Percentiles rank a stretch among this genome's conserved stretches.
phyloP scores from a whole-genome alignment of 2,113 vertebrate genomes.

The Eulemur macaco region DNA sequence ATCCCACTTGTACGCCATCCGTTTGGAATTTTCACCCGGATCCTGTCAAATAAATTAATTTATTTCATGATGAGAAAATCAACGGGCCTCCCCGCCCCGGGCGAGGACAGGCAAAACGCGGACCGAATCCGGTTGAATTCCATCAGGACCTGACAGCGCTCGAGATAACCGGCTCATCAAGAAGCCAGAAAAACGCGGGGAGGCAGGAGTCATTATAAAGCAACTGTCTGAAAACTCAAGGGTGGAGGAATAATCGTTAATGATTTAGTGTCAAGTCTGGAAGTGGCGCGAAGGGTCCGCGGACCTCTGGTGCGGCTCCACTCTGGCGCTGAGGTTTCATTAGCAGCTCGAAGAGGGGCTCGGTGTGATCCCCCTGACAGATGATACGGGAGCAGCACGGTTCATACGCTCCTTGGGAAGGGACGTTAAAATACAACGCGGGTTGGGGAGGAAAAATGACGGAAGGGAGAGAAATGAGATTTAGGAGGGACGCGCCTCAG shows the following conservation, averaged over 20 bases:
- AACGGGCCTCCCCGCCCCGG: rapidly evolving
- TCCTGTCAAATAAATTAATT: background rate
- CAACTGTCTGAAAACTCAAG: background rate
- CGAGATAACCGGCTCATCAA: background rate
- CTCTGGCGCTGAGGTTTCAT: rapidly evolving
- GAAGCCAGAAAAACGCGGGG: rapidly evolving
- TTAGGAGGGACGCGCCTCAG: rapidly evolving
- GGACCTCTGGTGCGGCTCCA: rapidly evolving
- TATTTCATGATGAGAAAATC: background rate
- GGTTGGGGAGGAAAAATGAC: rapidly evolving
- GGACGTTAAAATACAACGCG: rapidly evolving
- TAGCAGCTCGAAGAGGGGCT: rapidly evolving
- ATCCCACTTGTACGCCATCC: background rate
- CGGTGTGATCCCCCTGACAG: rapidly evolving
- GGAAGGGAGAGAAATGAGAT: rapidly evolving
- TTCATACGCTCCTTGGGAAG: rapidly evolving
- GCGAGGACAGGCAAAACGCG: rapidly evolving
- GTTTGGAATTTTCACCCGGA: background rate
- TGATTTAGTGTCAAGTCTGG: background rate
- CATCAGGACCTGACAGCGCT: background rate
- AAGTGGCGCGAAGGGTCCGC: rapidly evolving
- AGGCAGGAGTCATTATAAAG: background rate
- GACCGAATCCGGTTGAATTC: rapidly evolving
- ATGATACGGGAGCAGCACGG: rapidly evolving
- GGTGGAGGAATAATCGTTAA: rapidly evolving